Evolutionary conservation across 23 tunicate species (phyloP).

Genomic region (Diplosoma virens): DNA sequence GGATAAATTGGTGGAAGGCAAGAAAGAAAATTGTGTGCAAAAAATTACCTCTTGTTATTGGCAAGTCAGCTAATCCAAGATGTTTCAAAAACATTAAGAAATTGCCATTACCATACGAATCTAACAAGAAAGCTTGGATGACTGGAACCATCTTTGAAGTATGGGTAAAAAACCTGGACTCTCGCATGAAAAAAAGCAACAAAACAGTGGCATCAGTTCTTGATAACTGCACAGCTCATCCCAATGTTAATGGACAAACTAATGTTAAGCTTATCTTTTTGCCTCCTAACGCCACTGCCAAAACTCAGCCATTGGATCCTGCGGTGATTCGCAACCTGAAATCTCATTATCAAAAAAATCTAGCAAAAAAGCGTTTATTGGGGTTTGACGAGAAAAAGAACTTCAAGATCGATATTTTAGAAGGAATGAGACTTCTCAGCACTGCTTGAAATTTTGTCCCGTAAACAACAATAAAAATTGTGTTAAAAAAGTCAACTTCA

Average conservation of each 20-base stretch:
- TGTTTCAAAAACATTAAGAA: background rate
- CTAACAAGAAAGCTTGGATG: no score
- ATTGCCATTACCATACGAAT: no score
- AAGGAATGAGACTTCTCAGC: conserved; percentile 15
- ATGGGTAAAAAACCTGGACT: no score
- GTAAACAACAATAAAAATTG: conserved; percentile 1
- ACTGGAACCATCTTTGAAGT: no score
- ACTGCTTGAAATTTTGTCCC: conserved; percentile 19
- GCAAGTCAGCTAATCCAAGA: background rate
- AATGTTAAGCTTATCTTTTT: no score
- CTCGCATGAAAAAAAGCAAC: no score
- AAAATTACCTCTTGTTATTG: background rate
- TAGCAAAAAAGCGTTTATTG: conserved; percentile 18
- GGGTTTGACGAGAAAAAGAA: background rate
- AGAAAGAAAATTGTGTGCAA: conserved; percentile 7
- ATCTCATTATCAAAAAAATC: conserved; percentile 6
- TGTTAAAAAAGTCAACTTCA: conserved; percentile 10
- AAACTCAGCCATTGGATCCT: background rate
- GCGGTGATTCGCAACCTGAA: conserved; percentile 1
- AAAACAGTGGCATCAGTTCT: no score
- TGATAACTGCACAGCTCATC: no score
- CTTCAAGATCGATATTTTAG: background rate
- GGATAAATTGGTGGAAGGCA: conserved; percentile 7
- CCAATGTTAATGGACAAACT: no score
- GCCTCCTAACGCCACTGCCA: no score